These are phyloP conservation scores for Hippopotamyrus pictus DNA, from an alignment of 2,797 vertebrate species.

Conservation along the genomic window DNA sequence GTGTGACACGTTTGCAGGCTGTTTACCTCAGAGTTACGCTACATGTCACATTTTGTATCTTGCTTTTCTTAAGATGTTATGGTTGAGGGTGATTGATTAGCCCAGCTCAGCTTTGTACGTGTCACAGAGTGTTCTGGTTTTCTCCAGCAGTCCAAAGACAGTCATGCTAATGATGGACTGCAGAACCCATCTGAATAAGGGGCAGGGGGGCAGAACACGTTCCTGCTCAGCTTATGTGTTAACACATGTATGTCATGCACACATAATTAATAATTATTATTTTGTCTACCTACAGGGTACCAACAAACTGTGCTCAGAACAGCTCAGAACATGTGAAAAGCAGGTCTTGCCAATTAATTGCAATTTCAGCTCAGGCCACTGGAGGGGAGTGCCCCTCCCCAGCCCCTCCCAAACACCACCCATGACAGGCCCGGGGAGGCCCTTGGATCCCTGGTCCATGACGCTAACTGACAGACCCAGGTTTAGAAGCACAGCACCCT, in stretches of 20 bases:
- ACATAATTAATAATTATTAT: background rate
- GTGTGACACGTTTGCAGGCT: background rate
- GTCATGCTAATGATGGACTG: background rate
- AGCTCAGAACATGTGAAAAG: background rate
- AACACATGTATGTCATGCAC: background rate
- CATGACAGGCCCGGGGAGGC: too few species aligned
- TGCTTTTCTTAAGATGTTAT: background rate
- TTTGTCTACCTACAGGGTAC: background rate
- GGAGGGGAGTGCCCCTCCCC: too few species aligned
- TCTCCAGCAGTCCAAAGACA: background rate
- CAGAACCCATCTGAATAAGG: background rate
- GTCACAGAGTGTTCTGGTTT: background rate
- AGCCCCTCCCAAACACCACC: background rate
- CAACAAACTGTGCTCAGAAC: background rate
- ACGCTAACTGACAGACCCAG: background rate
- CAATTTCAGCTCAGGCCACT: background rate
- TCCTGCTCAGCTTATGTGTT: too few species aligned
- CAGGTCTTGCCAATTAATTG: background rate
- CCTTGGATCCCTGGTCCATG: background rate
- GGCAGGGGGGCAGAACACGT: background rate
- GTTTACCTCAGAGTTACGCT: background rate
- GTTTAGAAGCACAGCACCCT: background rate
- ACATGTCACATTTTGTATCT: background rate
- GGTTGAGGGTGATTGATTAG: background rate
- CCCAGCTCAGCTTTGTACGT: background rate